phyloP scores from a whole-genome alignment of 1,140 invertebrate genomes.

The Trialeurodes vaporariorum region DNA sequence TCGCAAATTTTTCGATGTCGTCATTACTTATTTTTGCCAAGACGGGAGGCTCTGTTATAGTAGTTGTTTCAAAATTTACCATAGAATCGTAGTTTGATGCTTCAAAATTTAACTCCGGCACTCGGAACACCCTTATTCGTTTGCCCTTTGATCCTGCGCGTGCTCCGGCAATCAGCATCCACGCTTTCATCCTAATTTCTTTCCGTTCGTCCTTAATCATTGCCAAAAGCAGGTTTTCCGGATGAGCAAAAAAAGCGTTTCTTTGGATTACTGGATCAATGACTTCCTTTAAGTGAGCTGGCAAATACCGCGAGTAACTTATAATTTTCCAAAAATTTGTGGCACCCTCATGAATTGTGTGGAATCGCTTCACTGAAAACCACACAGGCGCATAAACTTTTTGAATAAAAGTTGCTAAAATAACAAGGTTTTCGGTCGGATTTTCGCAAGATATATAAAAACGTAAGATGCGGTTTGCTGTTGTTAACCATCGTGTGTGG shows the following conservation, averaged over 20 bases:
- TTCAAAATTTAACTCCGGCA: constrained; percentile 19
- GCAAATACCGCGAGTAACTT: too few species aligned
- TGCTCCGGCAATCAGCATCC: constrained; percentile 22
- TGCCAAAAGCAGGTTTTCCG: constrained; percentile 30
- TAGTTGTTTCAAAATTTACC: constrained; percentile 17
- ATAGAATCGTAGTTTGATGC: constrained; percentile 18
- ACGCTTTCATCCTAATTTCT: constrained; percentile 25
- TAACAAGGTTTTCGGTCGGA: constrained; percentile 15
- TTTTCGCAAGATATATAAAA: constrained; percentile 18
- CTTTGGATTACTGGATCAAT: constrained; percentile 23
- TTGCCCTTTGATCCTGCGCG: not conserved
- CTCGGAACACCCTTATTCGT: constrained; percentile 12
- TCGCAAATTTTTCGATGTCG: too few species aligned
- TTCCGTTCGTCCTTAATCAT: constrained; percentile 26
- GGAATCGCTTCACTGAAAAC: too few species aligned
- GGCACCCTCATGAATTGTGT: constrained; percentile 8
- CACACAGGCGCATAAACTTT: constrained; percentile 21
- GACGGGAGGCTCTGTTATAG: constrained; percentile 15
- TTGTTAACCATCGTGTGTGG: constrained; percentile 23
- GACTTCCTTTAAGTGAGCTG: too few species aligned
- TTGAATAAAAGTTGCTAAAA: constrained; percentile 19
- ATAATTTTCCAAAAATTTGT: too few species aligned
- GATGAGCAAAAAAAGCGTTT: constrained; percentile 26
- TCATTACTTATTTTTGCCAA: constrained; percentile 12
- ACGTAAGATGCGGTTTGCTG: constrained; percentile 22